These are phyloP conservation scores for Oceanites oceanicus DNA, from an alignment of 2,113 vertebrate species.

Conservation along the genomic window DNA sequence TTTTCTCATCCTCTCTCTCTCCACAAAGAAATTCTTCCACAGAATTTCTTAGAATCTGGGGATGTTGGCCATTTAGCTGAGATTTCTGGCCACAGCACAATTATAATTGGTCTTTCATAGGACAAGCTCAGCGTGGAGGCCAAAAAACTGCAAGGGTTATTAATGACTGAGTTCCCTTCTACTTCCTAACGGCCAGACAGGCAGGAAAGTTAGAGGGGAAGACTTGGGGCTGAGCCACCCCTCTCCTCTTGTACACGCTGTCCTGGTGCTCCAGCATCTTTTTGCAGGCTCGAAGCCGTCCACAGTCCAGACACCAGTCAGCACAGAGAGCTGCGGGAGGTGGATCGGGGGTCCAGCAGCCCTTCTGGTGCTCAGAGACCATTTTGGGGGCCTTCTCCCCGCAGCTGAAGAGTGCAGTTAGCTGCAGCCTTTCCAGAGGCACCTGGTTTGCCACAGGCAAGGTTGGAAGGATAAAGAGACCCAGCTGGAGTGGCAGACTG, in stretches of 20 bases:
- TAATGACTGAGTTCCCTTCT: conserved; percentile 53
- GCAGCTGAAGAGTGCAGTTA: fast-evolving
- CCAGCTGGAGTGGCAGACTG: neutral
- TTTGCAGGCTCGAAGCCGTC: neutral
- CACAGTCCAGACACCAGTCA: neutral
- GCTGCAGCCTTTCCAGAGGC: neutral
- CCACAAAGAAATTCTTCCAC: conserved; percentile 50
- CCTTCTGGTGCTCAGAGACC: neutral
- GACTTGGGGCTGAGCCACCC: conserved; percentile 25
- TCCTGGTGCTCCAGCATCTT: neutral
- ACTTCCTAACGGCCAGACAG: conserved; percentile 45
- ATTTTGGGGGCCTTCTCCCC: neutral
- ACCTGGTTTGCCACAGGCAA: conserved; percentile 14
- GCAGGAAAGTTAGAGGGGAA: conserved; percentile 35
- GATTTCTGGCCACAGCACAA: conserved; percentile 26
- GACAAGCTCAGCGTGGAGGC: neutral
- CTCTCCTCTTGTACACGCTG: neutral
- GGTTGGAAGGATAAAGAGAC: neutral
- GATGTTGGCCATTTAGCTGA: conserved; percentile 33
- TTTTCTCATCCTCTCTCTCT: conserved; percentile 31
- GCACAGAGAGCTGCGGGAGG: neutral
- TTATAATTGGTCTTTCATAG: conserved; percentile 49
- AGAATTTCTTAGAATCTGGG: conserved; percentile 61
- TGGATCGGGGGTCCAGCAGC: neutral
- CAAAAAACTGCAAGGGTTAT: conserved; percentile 60